Conservation (phyloP, 2,797 vertebrate genomes). For the Cichlasoma orientale region DNA sequence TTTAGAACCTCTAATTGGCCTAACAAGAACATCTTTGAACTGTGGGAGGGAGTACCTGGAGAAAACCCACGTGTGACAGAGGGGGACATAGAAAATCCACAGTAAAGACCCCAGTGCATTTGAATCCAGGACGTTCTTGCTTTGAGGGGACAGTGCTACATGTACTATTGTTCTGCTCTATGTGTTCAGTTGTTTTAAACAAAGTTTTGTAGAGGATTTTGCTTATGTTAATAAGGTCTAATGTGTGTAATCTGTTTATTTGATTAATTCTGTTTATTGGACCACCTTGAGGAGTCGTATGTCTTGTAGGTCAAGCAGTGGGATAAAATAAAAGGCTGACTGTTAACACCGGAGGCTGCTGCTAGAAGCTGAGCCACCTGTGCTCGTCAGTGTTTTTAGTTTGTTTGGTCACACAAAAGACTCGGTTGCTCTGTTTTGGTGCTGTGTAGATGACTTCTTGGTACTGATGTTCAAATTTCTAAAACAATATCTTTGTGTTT, state of each 20-base stretch:
- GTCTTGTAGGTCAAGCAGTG: background rate
- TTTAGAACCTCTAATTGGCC: too few species aligned
- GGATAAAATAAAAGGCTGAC: background rate
- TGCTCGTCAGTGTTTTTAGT: background rate
- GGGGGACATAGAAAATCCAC: background rate
- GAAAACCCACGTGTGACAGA: too few species aligned
- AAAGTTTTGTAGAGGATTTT: background rate
- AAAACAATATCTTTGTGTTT: background rate
- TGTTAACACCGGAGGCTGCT: background rate
- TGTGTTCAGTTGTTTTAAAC: background rate
- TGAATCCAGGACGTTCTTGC: background rate
- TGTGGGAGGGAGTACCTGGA: too few species aligned
- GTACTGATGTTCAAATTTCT: background rate
- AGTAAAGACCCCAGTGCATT: background rate
- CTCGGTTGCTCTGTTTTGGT: background rate
- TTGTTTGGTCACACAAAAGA: background rate
- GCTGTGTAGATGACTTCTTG: background rate
- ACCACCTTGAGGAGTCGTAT: background rate
- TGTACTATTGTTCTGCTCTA: background rate
- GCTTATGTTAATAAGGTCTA: background rate
- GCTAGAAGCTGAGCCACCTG: background rate
- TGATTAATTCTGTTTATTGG: background rate
- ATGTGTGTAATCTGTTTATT: background rate
- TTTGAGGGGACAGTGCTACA: background rate
- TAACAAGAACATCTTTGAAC: too few species aligned